phyloP scores from a whole-genome alignment of 2,888 invertebrate genomes.

The Auanema freiburgensis region DNA sequence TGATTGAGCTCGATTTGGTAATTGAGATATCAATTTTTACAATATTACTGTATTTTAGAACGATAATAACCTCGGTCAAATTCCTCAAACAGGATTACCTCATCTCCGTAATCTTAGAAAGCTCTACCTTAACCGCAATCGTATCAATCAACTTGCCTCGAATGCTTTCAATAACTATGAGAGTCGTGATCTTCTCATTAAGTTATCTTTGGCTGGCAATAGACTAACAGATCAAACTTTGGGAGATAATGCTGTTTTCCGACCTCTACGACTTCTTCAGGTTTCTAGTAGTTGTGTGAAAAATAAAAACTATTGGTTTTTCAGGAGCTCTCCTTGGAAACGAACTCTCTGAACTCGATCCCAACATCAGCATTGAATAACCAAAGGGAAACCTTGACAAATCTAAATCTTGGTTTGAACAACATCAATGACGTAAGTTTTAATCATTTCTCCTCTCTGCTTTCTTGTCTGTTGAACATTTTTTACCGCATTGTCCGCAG shows the following conservation, averaged over 20 bases:
- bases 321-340: slow-evolving; percentile 62
- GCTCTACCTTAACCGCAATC: slow-evolving; percentile 61
- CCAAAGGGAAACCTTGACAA: slow-evolving; percentile 55
- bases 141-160: slow-evolving; percentile 50
- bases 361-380: slow-evolving; percentile 58
- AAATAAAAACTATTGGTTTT: slow-evolving; percentile 9
- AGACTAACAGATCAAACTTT: slow-evolving; percentile 54
- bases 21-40: no score
- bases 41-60: slow-evolving; percentile 24
- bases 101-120: slow-evolving; percentile 59
- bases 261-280: slow-evolving; percentile 58
- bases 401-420: slow-evolving; percentile 63
- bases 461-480: slow-evolving; percentile 7
- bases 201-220: slow-evolving; percentile 62
- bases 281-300: slow-evolving; percentile 33
- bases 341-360: slow-evolving; percentile 57
- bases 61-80: slow-evolving; percentile 60
- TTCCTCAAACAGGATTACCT: slow-evolving; percentile 55
- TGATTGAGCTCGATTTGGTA: slow-evolving; percentile 61
- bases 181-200: slow-evolving; percentile 53
- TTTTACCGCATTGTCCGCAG: slow-evolving; percentile 22
- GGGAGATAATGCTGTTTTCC: slow-evolving; percentile 55
- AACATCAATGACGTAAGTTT: slow-evolving; percentile 43
- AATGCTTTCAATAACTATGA: slow-evolving; percentile 53
- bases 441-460: slow-evolving; percentile 7